Percentiles rank a stretch among this genome's conserved stretches.
phyloP scores from a whole-genome alignment of 2,888 invertebrate species.

The Agrilus cyanescens region DNA sequence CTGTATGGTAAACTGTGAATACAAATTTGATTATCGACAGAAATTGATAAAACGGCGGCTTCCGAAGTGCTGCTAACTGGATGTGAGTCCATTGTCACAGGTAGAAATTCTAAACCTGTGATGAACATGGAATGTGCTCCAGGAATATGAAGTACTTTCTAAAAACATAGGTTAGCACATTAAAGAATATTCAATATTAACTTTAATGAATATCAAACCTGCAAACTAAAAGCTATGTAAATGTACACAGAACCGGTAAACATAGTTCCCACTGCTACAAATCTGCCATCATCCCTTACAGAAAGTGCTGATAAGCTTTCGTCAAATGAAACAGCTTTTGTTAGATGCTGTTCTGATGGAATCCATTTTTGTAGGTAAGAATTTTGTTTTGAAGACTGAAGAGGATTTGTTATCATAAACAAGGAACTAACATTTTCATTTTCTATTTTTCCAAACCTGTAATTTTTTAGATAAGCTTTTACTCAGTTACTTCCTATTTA shows the following conservation, averaged over 20 bases:
- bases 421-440: constrained; percentile 52
- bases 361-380: constrained; percentile 76
- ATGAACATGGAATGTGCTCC: constrained; percentile 94
- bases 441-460: constrained; percentile 60
- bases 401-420: constrained; percentile 72
- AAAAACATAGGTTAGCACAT: constrained; percentile 21
- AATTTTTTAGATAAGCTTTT: constrained; percentile 14
- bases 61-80: constrained; percentile 63
- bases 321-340: constrained; percentile 46
- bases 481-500: not conserved
- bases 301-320: constrained; percentile 77
- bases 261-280: constrained; percentile 88
- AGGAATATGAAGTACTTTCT: constrained; percentile 72
- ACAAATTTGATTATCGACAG: constrained; percentile 87
- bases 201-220: constrained; percentile 40
- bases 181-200: constrained; percentile 1
- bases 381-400: constrained; percentile 56
- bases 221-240: constrained; percentile 83
- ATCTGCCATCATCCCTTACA: constrained; percentile 83
- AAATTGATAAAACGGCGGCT: constrained; percentile 86
- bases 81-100: constrained; percentile 56
- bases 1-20: constrained; percentile 75
- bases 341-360: constrained; percentile 45
- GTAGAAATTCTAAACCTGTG: constrained; percentile 89
- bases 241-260: constrained; percentile 84